Base-by-base conservation (phyloP, 2,888 invertebrate species). In the Pollenia labialis region DNA sequence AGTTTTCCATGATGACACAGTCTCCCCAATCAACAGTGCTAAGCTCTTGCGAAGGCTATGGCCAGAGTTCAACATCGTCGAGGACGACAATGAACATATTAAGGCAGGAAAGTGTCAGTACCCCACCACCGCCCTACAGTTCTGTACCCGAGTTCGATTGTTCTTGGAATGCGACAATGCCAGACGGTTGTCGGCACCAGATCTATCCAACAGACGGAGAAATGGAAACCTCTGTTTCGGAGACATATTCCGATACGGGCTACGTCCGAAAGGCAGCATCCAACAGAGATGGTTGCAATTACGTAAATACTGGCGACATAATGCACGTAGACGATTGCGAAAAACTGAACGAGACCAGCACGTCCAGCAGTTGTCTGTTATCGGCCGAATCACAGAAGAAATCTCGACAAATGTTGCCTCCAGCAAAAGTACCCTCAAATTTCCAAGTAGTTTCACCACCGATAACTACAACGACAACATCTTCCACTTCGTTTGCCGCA, bases 241-340 rank as follows among this genome's bases (percentile, higher is more conserved):
- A 71, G 62, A 87, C 88, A 46, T 85, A 84, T 32, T 86, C 87
- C 89, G 89, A 89, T 46, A 54, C 76, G 71, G 74, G 71, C 10
- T 85, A 56, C 76, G 68, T 32, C 42, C 85, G 58, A 77, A 82
- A 44, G 60, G 60, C 62, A 85, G 60, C 52, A 54, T 52, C 48
- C 87, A 85, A 74, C 81, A 75, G 85, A 82, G 90, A 89, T 91
- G 91, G 91, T 54, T 92, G 56, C 90, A 90, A 85, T 71, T 92
- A 85, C 92, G 92, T 64, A 93, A 93, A 87, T 88, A 90, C 88
- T 90, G 90, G 89, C 90, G 91, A 79, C 88, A 89, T 89, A 87
- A 89, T 91, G 88, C 88, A 88, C 90, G 90, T 88, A 90, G 91
- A 90, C 88, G 89, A 89, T 18, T 87, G 72, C 90, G 88, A 88